Conservation (phyloP, 2,888 invertebrate species). For the Pandemis cinnamomeana region DNA sequence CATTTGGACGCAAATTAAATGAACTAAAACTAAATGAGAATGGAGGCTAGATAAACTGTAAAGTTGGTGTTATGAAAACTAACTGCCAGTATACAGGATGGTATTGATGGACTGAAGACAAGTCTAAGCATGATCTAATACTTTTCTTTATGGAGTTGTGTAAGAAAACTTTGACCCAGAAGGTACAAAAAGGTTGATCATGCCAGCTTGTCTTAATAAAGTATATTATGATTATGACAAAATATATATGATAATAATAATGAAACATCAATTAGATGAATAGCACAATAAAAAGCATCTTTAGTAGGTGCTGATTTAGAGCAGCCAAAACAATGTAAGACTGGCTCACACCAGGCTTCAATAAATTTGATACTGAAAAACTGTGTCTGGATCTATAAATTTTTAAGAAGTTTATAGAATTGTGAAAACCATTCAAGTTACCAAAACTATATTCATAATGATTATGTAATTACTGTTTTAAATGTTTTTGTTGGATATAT, state of each 20-base stretch:
- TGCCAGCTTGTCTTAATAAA: not conserved
- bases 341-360: not conserved
- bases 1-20: not conserved
- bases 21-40: conserved; percentile 1
- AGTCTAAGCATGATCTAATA: not conserved
- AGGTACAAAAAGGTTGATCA: not conserved
- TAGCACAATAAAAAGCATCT: not conserved
- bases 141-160: not conserved
- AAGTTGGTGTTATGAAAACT: not conserved
- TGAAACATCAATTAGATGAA: not conserved
- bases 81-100: not conserved
- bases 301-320: not conserved
- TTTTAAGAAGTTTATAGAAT: conserved; percentile 3
- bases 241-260: not conserved
- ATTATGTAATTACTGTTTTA: conserved; percentile 19
- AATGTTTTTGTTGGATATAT: conserved; percentile 57
- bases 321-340: not conserved
- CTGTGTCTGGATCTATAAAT: not conserved
- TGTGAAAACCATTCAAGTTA: conserved; percentile 13
- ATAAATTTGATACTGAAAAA: not conserved
- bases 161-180: not conserved
- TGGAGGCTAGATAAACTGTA: not conserved
- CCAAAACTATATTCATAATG: conserved; percentile 3
- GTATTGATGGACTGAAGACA: not conserved
- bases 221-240: not conserved